Percentiles rank a stretch among this genome's conserved stretches.
Conservation (phyloP, 1,140 invertebrate genomes). For the Danaus melanippus region DNA sequence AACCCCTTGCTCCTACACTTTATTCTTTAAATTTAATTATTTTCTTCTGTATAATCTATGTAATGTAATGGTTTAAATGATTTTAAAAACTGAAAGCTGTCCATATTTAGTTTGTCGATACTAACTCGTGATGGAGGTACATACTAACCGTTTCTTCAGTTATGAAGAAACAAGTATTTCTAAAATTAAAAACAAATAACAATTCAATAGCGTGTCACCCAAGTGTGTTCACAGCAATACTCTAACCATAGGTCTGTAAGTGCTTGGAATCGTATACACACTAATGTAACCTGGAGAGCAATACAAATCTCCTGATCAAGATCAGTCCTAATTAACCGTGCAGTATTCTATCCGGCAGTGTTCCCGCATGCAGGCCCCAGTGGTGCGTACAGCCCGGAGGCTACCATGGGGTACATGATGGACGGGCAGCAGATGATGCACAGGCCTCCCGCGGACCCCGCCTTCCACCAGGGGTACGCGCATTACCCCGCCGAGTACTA, state of each 20-base stretch:
- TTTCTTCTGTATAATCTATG: too few relatives aligned
- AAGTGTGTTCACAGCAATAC: too few relatives aligned
- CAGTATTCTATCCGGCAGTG: constrained; percentile 78
- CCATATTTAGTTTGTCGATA: too few relatives aligned
- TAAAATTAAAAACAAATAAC: background rate
- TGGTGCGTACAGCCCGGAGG: constrained; percentile 95
- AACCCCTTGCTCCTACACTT: too few relatives aligned
- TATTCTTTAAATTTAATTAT: too few relatives aligned
- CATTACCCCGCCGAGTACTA: constrained; percentile 93
- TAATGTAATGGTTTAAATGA: too few relatives aligned
- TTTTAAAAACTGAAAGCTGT: too few relatives aligned
- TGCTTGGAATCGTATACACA: constrained; percentile 3
- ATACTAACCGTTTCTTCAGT: too few relatives aligned
- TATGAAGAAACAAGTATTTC: background rate
- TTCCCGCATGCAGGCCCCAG: constrained; percentile 93
- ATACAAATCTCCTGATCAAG: constrained; percentile 1
- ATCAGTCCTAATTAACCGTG: constrained; percentile 59
- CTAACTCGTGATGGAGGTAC: too few relatives aligned
- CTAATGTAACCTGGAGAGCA: too few relatives aligned
- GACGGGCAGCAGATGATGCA: constrained; percentile 97
- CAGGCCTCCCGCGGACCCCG: constrained; percentile 89
- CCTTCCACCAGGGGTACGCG: constrained; percentile 91
- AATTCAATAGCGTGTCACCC: too few relatives aligned
- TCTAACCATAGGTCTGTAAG: background rate
- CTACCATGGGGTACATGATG: constrained; percentile 97